These are phyloP conservation scores for Delphinus delphis DNA, from an alignment of 2,113 vertebrate species.

Conservation along the genomic window DNA sequence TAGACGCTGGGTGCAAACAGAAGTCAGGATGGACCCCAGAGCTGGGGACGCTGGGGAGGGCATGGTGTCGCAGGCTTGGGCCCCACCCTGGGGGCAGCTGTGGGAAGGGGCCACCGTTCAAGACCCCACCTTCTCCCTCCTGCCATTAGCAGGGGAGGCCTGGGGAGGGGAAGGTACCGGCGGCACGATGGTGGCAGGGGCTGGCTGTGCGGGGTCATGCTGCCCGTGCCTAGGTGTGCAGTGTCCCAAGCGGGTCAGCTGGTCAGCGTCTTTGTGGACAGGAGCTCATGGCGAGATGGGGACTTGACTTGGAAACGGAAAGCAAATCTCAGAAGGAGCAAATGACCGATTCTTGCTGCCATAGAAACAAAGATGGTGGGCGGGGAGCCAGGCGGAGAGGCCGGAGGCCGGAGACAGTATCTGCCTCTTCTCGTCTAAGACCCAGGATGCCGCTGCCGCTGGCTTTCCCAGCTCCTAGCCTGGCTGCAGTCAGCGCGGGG, in stretches of 20 bases:
- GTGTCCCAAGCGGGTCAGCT: accelerated
- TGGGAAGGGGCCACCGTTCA: background rate
- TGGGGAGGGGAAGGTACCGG: too few relatives aligned
- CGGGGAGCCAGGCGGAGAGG: accelerated
- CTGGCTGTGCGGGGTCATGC: background rate
- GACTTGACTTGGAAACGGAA: background rate
- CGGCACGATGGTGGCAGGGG: accelerated
- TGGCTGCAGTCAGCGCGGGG: accelerated
- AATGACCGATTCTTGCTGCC: background rate
- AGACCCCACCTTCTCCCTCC: background rate
- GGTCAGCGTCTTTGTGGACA: accelerated
- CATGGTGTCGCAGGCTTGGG: accelerated
- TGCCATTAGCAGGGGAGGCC: background rate
- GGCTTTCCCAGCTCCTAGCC: accelerated
- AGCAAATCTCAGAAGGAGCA: background rate
- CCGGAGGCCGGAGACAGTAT: background rate
- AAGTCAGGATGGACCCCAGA: too few relatives aligned
- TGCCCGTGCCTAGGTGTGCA: accelerated
- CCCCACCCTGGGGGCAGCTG: background rate
- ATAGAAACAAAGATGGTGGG: background rate
- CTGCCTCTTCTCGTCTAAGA: accelerated
- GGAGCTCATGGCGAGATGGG: accelerated
- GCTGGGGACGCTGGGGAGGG: accelerated
- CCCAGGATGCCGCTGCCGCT: accelerated
- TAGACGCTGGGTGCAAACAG: accelerated